These are phyloP conservation scores for Diceros bicornis DNA, from an alignment of 2,797 vertebrate genomes.

Conservation along the genomic window DNA sequence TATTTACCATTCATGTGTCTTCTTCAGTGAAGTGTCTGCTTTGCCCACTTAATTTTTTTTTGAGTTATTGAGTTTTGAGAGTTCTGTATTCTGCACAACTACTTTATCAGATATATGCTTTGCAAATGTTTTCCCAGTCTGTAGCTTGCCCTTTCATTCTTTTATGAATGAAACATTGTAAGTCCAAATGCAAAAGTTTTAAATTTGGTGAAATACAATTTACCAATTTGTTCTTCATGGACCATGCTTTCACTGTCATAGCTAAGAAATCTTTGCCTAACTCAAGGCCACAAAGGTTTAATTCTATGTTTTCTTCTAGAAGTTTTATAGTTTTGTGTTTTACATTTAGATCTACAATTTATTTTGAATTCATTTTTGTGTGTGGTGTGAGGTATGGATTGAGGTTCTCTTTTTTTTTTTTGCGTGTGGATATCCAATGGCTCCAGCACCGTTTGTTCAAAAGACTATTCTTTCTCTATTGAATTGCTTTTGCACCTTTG, in stretches of 20 bases:
- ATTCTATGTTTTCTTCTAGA: not conserved
- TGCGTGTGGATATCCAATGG: not conserved
- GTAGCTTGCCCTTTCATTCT: not conserved
- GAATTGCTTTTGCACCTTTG: not conserved
- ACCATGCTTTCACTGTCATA: not conserved
- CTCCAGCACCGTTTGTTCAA: not conserved
- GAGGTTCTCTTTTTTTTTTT: not conserved
- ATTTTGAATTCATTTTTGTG: not conserved
- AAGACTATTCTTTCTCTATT: not conserved
- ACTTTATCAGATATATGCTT: not conserved
- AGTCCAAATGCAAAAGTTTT: not conserved
- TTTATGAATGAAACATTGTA: not conserved
- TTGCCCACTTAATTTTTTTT: not conserved
- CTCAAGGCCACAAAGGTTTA: not conserved
- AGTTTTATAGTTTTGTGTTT: not conserved
- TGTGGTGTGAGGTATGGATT: not conserved
- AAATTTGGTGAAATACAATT: not conserved
- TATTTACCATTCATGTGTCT: not conserved
- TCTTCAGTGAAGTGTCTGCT: not conserved
- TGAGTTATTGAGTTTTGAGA: not conserved
- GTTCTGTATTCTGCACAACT: not conserved
- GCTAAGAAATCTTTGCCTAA: constrained; percentile 40
- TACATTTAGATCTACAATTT: not conserved
- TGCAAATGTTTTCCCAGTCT: not conserved
- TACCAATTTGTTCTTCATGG: not conserved